A percentile compares a stretch with the other conserved stretches of the same genome.
Conservation (phyloP, 2,888 invertebrate genomes). For the Linnaemya tessellans region DNA sequence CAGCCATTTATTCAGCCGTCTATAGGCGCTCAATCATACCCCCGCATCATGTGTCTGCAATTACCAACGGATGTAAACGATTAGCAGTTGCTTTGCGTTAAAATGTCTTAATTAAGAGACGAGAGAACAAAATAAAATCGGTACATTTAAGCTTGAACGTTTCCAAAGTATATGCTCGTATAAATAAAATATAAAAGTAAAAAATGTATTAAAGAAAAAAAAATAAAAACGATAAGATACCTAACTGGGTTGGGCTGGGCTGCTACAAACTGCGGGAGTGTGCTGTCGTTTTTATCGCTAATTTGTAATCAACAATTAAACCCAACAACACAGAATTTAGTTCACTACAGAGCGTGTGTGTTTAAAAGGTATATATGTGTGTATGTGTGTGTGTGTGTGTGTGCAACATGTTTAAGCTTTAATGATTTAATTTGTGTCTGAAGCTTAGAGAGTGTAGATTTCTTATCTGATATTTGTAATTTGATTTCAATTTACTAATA, state of each 20-base stretch:
- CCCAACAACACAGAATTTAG: slow-evolving; percentile 69
- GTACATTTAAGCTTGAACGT: slow-evolving; percentile 50
- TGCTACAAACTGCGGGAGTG: slow-evolving; percentile 71
- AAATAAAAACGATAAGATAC: background rate
- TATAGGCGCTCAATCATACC: slow-evolving; percentile 52
- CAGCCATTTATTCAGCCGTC: slow-evolving; percentile 46
- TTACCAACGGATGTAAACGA: slow-evolving; percentile 79
- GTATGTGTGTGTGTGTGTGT: background rate
- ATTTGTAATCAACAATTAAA: slow-evolving; percentile 82
- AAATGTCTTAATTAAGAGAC: slow-evolving; percentile 75
- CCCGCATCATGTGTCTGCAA: slow-evolving; percentile 68
- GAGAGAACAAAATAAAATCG: slow-evolving; percentile 59
- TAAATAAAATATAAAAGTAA: slow-evolving; percentile 39
- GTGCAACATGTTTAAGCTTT: slow-evolving; percentile 55
- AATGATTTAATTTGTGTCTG: slow-evolving; percentile 67
- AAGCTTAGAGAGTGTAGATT: slow-evolving; percentile 64
- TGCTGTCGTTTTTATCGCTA: slow-evolving; percentile 77
- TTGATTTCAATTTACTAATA: slow-evolving; percentile 71
- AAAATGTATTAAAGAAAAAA: slow-evolving; percentile 31
- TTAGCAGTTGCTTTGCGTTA: slow-evolving; percentile 75
- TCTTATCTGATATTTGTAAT: slow-evolving; percentile 72
- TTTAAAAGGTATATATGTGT: background rate
- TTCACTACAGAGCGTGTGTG: slow-evolving; percentile 12
- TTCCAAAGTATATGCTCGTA: background rate
- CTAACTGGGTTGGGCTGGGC: slow-evolving; percentile 69